A percentile compares a stretch with the other conserved stretches of the same genome.
phyloP scores from a whole-genome alignment of 2,888 invertebrate genomes.

The Rhopalosiphum nymphaeae region DNA sequence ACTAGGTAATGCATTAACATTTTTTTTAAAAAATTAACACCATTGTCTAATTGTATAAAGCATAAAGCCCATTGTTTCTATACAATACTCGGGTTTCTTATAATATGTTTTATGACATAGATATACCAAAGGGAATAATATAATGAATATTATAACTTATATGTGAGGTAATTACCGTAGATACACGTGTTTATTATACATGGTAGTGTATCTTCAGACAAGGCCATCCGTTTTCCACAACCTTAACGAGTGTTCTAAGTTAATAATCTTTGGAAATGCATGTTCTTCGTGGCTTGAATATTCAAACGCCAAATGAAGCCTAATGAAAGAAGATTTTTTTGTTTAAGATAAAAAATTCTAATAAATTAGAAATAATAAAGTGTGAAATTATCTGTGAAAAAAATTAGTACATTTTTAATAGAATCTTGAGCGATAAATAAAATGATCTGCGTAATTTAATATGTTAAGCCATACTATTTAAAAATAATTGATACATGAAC shows the following conservation, averaged over 20 bases:
- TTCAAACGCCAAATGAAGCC: not conserved
- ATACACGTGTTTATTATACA: slow-evolving; percentile 27
- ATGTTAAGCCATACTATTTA: slow-evolving; percentile 6
- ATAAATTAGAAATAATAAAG: slow-evolving; percentile 5
- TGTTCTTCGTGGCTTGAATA: not conserved
- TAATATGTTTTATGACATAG: slow-evolving; percentile 9
- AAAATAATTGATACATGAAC: not conserved
- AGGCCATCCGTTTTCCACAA: slow-evolving; percentile 35
- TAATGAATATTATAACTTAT: slow-evolving; percentile 28
- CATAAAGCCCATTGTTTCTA: slow-evolving; percentile 14
- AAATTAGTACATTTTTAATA: not conserved
- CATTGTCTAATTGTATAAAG: not conserved
- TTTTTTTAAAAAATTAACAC: not conserved
- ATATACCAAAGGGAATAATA: slow-evolving; percentile 35
- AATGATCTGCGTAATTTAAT: not conserved
- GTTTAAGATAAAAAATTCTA: not conserved
- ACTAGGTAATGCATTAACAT: not conserved
- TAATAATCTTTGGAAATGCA: slow-evolving; percentile 44
- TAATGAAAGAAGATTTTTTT: not conserved
- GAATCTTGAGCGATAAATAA: not conserved
- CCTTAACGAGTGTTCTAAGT: slow-evolving; percentile 17
- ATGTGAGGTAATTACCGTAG: slow-evolving; percentile 36
- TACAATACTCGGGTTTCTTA: not conserved
- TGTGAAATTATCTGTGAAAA: not conserved
- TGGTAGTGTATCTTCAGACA: slow-evolving; percentile 29